phyloP scores from a whole-genome alignment of 2,888 invertebrate genomes.

The Eumacrocentrus americanus region DNA sequence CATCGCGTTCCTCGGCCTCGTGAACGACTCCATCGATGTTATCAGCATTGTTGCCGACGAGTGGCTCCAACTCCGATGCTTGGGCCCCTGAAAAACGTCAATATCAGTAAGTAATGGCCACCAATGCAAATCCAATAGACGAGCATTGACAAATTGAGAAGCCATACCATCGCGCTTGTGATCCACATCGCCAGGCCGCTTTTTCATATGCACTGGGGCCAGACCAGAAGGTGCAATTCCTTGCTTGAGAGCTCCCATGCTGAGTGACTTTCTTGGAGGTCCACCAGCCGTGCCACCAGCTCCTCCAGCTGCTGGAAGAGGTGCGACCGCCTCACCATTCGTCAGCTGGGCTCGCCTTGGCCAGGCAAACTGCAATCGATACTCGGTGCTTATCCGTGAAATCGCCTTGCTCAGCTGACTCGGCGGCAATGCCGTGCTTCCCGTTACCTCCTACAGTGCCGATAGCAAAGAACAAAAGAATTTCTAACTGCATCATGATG shows the following conservation, averaged over 20 bases:
- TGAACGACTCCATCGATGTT: constrained; percentile 53
- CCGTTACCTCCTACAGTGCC: constrained; percentile 52
- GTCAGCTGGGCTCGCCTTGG: constrained; percentile 70
- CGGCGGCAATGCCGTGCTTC: constrained; percentile 53
- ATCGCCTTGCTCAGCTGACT: constrained; percentile 77
- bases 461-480: too few species aligned
- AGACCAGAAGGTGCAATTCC: constrained; percentile 61
- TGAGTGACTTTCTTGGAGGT: constrained; percentile 81
- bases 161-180: constrained; percentile 63
- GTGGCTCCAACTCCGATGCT: constrained; percentile 63
- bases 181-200: constrained; percentile 71
- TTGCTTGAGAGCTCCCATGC: constrained; percentile 83
- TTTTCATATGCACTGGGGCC: constrained; percentile 69
- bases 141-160: constrained; percentile 28
- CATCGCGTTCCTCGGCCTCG: constrained; percentile 57
- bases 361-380: constrained; percentile 90
- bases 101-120: constrained; percentile 10
- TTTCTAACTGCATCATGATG: too few species aligned
- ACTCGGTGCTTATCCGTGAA: constrained; percentile 82
- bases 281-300: constrained; percentile 59
- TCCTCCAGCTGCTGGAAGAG: constrained; percentile 62
- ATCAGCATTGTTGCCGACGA: constrained; percentile 64
- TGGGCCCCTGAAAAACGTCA: constrained; percentile 47
- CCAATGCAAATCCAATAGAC: constrained; percentile 22
- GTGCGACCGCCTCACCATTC: constrained; percentile 63